Base-by-base conservation (phyloP, 2,113 vertebrate species). In the Peromyscus polionotus region DNA sequence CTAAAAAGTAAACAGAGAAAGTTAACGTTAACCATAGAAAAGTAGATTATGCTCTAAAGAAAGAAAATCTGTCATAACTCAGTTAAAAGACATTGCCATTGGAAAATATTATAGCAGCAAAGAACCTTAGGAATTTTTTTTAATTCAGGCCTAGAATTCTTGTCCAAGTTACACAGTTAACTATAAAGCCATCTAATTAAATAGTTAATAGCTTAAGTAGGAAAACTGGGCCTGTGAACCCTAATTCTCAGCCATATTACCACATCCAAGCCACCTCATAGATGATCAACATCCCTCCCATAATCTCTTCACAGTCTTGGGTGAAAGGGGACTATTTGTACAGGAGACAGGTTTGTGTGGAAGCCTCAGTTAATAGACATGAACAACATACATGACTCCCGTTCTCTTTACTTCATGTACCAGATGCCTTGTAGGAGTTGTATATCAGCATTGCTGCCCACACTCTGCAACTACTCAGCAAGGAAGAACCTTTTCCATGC, bases 51-150 rank as follows among this genome's bases (percentile, higher is more conserved):
- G 5, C 54, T 95, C 72, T 97, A 79, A 97, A 93, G 31, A 86
- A 91, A 65, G 28, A 57, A 91, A 57, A 70, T 51, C 88, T 97
- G 14, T 28, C 85, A 3, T 88, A 81, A 95, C 10, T 94, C 28
- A 95, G 26, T 91, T 67, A 94, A 85, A 94, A 91, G 77, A 89
- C 26, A 75, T 16, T 73, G 22, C 39, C 93, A 94, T 97, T 51
- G 84, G 61, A 95, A 95, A 93, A 72, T 94, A 92, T 77, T 96
- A 67, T n/a, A 51, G 67, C 51, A 20, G 45, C 48, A 91, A 42
- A 91, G 73, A 91, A 94, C 17, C 81, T 88, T 95, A 94, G 65
- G 42, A 85, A 95, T 97, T 91, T 94, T 87, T 96, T 97, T 89
- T 81, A 97, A 72, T n/a, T 92, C 42, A 87, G 75, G 4, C 48